Evolutionary conservation across 2,888 invertebrate genomes (phyloP).

Genomic region (Therioaphis trifolii): DNA sequence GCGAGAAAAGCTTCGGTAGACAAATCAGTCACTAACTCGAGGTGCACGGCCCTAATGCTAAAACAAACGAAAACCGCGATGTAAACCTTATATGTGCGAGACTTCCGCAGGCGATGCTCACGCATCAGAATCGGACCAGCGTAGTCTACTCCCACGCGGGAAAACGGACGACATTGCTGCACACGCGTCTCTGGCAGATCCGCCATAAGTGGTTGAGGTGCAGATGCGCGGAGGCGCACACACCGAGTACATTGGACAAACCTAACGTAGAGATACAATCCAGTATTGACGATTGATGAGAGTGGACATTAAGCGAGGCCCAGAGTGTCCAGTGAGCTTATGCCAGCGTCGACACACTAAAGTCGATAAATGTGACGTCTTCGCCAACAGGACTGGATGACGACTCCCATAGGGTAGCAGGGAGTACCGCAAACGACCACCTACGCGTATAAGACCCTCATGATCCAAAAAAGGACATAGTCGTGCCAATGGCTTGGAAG

Average conservation of each 20-base stretch:
- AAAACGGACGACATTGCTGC: no score
- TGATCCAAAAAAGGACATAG: not conserved
- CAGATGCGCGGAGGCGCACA: not conserved
- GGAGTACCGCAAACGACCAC: no score
- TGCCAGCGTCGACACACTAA: not conserved
- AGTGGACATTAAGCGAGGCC: not conserved
- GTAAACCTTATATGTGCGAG: not conserved
- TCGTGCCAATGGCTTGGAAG: not conserved
- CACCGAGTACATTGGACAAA: not conserved
- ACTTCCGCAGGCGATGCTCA: not conserved
- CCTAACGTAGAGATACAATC: not conserved
- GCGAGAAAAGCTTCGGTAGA: not conserved
- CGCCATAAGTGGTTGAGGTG: no score
- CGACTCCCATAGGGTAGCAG: not conserved
- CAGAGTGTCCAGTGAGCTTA: not conserved
- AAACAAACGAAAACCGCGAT: not conserved
- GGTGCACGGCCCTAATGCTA: not conserved
- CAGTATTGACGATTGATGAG: not conserved
- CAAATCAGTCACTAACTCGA: not conserved
- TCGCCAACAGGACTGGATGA: not conserved
- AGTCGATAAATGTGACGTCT: not conserved
- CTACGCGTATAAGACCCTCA: not conserved
- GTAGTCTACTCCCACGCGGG: no score
- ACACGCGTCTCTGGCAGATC: no score
- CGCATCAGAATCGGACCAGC: not conserved